phyloP scores from a whole-genome alignment of 2,888 invertebrate species.

The Lasius fuliginosus region DNA sequence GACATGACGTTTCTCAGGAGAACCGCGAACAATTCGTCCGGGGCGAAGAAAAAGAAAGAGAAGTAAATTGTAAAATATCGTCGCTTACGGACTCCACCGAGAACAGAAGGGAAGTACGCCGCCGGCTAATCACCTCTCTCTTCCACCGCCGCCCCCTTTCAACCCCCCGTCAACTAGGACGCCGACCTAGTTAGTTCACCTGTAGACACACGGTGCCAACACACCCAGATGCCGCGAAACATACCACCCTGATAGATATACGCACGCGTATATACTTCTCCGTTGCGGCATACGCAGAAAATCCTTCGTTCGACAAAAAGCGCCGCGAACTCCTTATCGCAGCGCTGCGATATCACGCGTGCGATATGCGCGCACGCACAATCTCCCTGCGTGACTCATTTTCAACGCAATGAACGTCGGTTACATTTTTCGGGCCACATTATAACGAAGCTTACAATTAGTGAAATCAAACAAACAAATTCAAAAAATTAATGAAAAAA shows the following conservation, averaged over 20 bases:
- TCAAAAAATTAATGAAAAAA: neutral
- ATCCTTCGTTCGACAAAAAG: conserved; percentile 59
- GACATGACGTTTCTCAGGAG: neutral
- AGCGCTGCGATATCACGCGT: conserved; percentile 20
- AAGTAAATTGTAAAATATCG: neutral
- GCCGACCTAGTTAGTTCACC: conserved; percentile 82
- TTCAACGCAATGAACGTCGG: neutral
- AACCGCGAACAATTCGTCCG: neutral
- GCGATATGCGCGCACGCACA: neutral
- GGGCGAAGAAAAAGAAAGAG: neutral
- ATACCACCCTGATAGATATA: conserved; percentile 58
- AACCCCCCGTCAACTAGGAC: conserved; percentile 76
- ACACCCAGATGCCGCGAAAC: conserved; percentile 64
- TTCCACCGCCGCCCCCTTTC: conserved; percentile 29
- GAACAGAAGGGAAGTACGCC: conserved; percentile 19
- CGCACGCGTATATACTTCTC: conserved; percentile 39
- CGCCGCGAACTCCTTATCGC: conserved; percentile 48
- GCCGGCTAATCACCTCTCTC: conserved; percentile 50
- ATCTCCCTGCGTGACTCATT: neutral
- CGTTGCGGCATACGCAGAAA: conserved; percentile 54
- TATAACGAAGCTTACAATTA: neutral
- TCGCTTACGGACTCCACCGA: neutral
- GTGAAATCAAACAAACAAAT: neutral
- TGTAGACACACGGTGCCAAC: conserved; percentile 76
- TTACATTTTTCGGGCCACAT: conserved; percentile 4